phyloP scores from a whole-genome alignment of 2,113 vertebrate species.

The Cavia aperea region DNA sequence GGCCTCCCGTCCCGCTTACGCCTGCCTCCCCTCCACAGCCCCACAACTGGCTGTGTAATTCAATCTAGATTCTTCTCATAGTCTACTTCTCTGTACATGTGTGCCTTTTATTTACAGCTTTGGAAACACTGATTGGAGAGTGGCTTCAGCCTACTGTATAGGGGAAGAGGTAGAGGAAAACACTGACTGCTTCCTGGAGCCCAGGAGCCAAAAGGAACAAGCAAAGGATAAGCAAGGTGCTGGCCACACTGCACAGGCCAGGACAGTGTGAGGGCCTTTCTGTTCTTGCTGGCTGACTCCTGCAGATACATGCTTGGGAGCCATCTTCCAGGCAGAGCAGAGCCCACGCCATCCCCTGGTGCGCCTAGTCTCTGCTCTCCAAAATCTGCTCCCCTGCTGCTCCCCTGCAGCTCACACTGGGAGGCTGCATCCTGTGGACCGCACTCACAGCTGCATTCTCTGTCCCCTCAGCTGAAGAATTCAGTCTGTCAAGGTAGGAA shows the following conservation, averaged over 20 bases:
- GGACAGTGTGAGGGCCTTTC: background rate
- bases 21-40: slow-evolving; percentile 21
- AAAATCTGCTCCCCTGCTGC: background rate
- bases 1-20: slow-evolving; percentile 6
- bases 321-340: background rate
- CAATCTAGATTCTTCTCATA: slow-evolving; percentile 67
- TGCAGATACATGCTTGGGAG: background rate
- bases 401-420: background rate
- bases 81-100: slow-evolving; percentile 43
- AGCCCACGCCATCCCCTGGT: background rate
- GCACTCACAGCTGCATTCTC: background rate
- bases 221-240: background rate
- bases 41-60: slow-evolving; percentile 59
- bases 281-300: background rate
- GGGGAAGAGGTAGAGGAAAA: background rate
- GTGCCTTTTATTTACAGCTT: slow-evolving; percentile 68
- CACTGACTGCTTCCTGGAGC: slow-evolving; percentile 15
- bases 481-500: slow-evolving; percentile 56
- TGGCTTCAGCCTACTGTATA: background rate
- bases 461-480: slow-evolving; percentile 38
- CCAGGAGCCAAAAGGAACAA: slow-evolving; percentile 4
- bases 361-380: background rate
- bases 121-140: slow-evolving; percentile 46
- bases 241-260: background rate
- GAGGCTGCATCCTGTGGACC: background rate